Evolutionary conservation across 2,888 invertebrate species (phyloP).

Genomic region (Drosophila macrothrix): DNA sequence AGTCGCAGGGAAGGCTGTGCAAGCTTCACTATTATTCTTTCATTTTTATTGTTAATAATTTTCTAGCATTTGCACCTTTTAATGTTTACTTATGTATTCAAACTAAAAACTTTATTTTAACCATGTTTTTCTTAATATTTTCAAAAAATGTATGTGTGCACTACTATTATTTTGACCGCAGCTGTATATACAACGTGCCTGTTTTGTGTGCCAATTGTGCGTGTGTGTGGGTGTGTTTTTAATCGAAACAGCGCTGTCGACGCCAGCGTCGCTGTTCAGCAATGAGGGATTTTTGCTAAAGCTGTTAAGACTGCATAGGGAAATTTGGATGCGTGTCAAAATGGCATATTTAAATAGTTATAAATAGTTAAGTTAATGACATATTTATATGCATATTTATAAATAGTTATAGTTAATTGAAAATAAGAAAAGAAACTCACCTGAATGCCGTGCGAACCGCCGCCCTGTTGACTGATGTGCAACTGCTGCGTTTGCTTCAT

Average conservation of each 20-base stretch:
- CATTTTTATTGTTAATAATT: not conserved
- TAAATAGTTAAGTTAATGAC: not conserved
- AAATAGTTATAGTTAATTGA: not conserved
- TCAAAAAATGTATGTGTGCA: not conserved
- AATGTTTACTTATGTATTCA: not conserved
- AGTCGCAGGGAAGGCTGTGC: not conserved
- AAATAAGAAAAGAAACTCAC: slow-evolving; percentile 86
- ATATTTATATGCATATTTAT: not conserved
- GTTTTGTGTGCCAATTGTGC: slow-evolving; percentile 61
- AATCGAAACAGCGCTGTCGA: slow-evolving; percentile 43
- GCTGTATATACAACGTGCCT: not conserved
- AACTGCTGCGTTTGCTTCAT: slow-evolving; percentile 95
- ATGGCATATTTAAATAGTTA: slow-evolving; percentile 71
- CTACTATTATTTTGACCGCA: not conserved
- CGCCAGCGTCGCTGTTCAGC: slow-evolving; percentile 27
- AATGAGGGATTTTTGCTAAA: slow-evolving; percentile 66
- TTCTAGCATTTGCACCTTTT: not conserved
- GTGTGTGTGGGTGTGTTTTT: slow-evolving; percentile 11
- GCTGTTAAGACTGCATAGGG: slow-evolving; percentile 74
- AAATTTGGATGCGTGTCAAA: slow-evolving; percentile 77
- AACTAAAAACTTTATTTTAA: too few species aligned
- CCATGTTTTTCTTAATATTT: not conserved
- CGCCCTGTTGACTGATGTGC: slow-evolving; percentile 92
- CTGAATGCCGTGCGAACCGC: slow-evolving; percentile 92
- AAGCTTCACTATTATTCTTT: not conserved